Percentiles rank a stretch among this genome's conserved stretches.
These are phyloP conservation scores for Coregonus ussuriensis DNA, from an alignment of 2,797 vertebrate genomes.

Conservation along the genomic window DNA sequence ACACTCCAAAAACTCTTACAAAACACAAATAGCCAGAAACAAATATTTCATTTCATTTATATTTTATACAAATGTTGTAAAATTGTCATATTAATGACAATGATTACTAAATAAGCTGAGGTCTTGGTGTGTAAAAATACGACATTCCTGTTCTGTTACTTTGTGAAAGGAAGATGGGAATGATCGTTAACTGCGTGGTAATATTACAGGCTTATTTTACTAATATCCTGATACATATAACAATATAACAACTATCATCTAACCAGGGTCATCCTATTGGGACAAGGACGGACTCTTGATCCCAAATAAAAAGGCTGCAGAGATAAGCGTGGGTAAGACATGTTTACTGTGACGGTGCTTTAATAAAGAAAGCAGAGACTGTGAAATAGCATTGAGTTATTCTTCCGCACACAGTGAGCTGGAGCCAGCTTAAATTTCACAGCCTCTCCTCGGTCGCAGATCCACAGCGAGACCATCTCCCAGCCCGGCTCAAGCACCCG, in stretches of 20 bases:
- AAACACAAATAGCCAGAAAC: background rate
- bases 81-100: background rate
- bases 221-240: conserved; percentile 42
- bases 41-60: background rate
- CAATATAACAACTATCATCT: conserved; percentile 42
- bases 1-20: background rate
- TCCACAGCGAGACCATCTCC: conserved; percentile 42
- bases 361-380: conserved; percentile 81
- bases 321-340: conserved; percentile 52
- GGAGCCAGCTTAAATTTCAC: conserved; percentile 54
- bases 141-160: conserved; percentile 8
- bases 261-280: conserved; percentile 26
- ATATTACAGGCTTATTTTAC: conserved; percentile 34
- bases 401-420: conserved; percentile 66
- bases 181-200: background rate
- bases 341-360: conserved; percentile 77
- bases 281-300: conserved; percentile 22
- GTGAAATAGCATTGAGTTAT: conserved; percentile 78
- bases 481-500: conserved; percentile 37
- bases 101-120: conserved; percentile 10
- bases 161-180: background rate
- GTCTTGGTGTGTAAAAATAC: background rate
- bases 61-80: background rate
- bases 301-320: conserved; percentile 45
- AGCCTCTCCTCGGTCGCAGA: conserved; percentile 31